These are phyloP conservation scores for Drosophila quasianomalipes DNA, from an alignment of 2,888 invertebrate species.

Conservation along the genomic window DNA sequence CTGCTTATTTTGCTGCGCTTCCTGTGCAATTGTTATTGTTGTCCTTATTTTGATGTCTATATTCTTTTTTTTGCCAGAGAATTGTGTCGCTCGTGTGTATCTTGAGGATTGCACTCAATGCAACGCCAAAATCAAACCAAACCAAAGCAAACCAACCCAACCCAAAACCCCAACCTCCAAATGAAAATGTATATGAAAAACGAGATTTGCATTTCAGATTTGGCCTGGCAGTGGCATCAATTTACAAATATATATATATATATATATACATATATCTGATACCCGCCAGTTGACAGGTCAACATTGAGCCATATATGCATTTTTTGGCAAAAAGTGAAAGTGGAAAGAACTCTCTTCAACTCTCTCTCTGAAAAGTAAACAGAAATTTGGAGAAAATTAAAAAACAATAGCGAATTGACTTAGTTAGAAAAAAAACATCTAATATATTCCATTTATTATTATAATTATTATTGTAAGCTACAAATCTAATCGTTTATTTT, in stretches of 20 bases:
- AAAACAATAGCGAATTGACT: not conserved
- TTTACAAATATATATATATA: conserved; percentile 30
- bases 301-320: conserved; percentile 30
- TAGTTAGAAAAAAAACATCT: not conserved
- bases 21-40: conserved; percentile 57
- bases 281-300: conserved; percentile 27
- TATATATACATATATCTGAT: not conserved
- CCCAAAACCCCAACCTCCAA: conserved; percentile 17
- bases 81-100: conserved; percentile 76
- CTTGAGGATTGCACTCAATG: conserved; percentile 44
- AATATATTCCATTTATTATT: not conserved
- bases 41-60: conserved; percentile 36
- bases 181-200: conserved; percentile 55
- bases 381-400: not conserved
- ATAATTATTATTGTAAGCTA: too few species aligned
- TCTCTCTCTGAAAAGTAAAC: not conserved
- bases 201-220: conserved; percentile 35
- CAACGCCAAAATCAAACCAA: not conserved
- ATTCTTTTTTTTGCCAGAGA: conserved; percentile 56
- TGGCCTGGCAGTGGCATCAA: conserved; percentile 48
- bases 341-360: not conserved
- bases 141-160: not conserved
- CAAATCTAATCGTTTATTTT: too few species aligned
- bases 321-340: conserved; percentile 49
- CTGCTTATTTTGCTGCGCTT: conserved; percentile 22